These are phyloP conservation scores for Limnephilus auricula DNA, from an alignment of 2,888 invertebrate genomes.

Conservation along the genomic window DNA sequence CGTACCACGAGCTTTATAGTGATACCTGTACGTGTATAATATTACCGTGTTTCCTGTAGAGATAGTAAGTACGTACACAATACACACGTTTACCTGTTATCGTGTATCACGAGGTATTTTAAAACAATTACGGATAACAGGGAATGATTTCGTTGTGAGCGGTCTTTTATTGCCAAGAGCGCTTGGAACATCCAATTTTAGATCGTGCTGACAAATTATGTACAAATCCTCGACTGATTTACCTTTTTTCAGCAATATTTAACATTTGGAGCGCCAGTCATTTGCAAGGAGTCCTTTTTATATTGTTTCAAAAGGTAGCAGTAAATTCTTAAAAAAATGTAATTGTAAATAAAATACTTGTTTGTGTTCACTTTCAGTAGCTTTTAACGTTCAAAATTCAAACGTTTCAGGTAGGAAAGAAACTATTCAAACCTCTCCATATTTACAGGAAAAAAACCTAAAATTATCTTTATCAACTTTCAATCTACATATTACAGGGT, in stretches of 20 bases:
- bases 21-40: not conserved
- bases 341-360: no score
- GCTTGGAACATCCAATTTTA: not conserved
- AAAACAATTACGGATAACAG: conserved; percentile 52
- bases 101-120: conserved; percentile 53
- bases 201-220: not conserved
- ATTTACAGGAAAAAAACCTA: not conserved
- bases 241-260: not conserved
- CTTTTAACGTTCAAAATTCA: no score
- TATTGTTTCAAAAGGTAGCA: no score
- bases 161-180: conserved; percentile 3
- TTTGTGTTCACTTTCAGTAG: no score
- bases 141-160: not conserved
- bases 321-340: no score
- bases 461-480: not conserved
- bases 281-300: not conserved
- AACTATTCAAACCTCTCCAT: no score
- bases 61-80: conserved; percentile 6
- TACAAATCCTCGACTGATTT: not conserved
- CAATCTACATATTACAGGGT: not conserved
- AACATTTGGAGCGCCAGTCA: not conserved
- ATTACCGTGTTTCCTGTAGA: not conserved
- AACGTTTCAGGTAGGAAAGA: no score
- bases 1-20: not conserved
- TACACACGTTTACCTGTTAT: conserved; percentile 50